These are phyloP conservation scores for Psilopogon haemacephalus DNA, from an alignment of 2,113 vertebrate species.

Conservation along the genomic window DNA sequence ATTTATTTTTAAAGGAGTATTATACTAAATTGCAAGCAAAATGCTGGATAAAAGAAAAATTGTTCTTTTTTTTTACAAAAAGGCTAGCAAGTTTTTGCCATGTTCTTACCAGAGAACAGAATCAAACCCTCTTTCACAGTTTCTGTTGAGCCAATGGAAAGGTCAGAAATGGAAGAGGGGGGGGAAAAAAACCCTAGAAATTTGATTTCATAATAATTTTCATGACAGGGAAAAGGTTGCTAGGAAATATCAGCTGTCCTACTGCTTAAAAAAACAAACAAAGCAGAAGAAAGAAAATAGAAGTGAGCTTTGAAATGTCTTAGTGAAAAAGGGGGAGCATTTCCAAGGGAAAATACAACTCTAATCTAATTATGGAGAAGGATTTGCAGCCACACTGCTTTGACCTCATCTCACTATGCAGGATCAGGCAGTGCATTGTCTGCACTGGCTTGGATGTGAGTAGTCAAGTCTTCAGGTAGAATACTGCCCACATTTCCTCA, in stretches of 20 bases:
- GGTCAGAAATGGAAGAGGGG: conserved; percentile 8
- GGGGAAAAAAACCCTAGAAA: background rate
- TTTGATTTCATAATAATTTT: conserved; percentile 28
- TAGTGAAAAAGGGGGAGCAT: background rate
- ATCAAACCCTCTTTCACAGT: conserved; percentile 23
- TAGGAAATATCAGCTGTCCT: conserved; percentile 12
- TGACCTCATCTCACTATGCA: background rate
- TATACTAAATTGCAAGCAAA: conserved; percentile 32
- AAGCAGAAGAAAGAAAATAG: background rate
- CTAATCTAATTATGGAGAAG: conserved; percentile 24
- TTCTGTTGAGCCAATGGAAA: conserved; percentile 29
- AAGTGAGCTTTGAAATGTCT: background rate
- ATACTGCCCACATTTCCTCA: background rate
- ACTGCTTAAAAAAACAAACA: background rate
- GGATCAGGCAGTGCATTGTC: background rate
- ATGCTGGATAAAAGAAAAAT: conserved; percentile 17
- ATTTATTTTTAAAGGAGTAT: conserved; percentile 29
- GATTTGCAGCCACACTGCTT: background rate
- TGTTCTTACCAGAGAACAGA: conserved; percentile 24
- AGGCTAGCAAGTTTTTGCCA: background rate
- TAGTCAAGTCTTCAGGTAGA: background rate
- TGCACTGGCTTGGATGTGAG: background rate
- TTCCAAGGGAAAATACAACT: conserved; percentile 30
- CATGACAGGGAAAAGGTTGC: background rate
- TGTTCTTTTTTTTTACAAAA: conserved; percentile 13